These are phyloP conservation scores for Brachyptera putata DNA, from an alignment of 2,888 invertebrate species.

Conservation along the genomic window DNA sequence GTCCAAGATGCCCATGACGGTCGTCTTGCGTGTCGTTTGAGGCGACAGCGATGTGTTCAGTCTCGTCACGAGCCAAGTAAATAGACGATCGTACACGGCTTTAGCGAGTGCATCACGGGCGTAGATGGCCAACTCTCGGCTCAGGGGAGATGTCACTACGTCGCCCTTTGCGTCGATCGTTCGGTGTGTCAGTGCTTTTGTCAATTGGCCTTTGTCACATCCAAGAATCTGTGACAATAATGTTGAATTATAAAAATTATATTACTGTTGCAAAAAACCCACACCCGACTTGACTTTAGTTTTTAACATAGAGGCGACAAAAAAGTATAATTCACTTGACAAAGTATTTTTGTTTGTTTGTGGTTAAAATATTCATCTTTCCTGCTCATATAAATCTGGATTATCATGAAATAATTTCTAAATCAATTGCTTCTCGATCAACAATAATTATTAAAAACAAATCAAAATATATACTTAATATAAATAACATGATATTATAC, in stretches of 20 bases:
- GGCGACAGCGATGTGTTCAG: slow-evolving; percentile 72
- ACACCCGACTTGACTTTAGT: no score
- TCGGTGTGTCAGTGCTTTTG: slow-evolving; percentile 71
- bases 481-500: no score
- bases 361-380: no score
- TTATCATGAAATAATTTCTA: no score
- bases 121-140: slow-evolving; percentile 75
- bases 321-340: no score
- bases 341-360: no score
- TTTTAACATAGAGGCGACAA: no score
- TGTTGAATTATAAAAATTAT: background rate
- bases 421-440: no score
- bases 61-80: slow-evolving; percentile 82
- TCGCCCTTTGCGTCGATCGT: slow-evolving; percentile 85
- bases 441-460: no score
- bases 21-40: slow-evolving; percentile 52
- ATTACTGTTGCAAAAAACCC: no score
- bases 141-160: slow-evolving; percentile 75
- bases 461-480: no score
- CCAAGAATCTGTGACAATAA: slow-evolving; percentile 63
- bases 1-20: slow-evolving; percentile 84
- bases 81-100: slow-evolving; percentile 85
- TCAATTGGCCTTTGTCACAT: slow-evolving; percentile 60
- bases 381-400: no score
- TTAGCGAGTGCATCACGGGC: slow-evolving; percentile 88